Evolutionary conservation across 1,140 invertebrate genomes (phyloP).

Genomic region (Propsilocerus akamusi): DNA sequence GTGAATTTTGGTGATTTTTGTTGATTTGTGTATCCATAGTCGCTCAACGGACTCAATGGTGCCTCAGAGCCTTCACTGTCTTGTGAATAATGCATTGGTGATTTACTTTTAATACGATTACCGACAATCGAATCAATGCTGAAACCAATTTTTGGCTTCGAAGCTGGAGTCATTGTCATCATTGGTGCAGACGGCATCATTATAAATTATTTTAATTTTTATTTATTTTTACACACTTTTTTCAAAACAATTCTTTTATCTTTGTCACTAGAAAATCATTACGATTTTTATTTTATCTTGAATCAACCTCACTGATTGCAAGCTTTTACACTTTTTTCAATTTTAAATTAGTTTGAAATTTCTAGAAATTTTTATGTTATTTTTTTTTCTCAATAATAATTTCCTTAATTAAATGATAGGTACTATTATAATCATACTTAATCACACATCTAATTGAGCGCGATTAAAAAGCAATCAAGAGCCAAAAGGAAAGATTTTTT

Average conservation of each 20-base stretch:
- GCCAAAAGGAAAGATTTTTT: too few relatives aligned
- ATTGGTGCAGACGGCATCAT: background rate
- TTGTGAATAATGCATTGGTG: constrained; percentile 10
- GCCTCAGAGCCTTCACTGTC: constrained; percentile 14
- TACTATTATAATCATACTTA: too few relatives aligned
- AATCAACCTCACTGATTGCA: background rate
- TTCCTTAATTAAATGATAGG: too few relatives aligned
- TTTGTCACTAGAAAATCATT: background rate
- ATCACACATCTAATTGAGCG: too few relatives aligned
- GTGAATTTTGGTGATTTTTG: background rate
- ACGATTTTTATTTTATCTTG: background rate
- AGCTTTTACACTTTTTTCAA: too few relatives aligned
- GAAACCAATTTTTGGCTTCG: constrained; percentile 85
- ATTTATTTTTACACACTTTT: background rate
- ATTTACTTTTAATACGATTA: constrained; percentile 22
- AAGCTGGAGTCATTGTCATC: constrained; percentile 21
- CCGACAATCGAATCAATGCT: constrained; percentile 90
- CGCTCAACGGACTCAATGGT: constrained; percentile 3
- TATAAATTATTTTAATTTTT: background rate
- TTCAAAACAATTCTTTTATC: background rate
- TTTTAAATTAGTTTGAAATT: too few relatives aligned
- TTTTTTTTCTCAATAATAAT: too few relatives aligned
- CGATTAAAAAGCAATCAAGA: too few relatives aligned
- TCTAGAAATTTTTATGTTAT: too few relatives aligned
- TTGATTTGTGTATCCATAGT: background rate